Conservation (phyloP, 2,888 invertebrate genomes). For the Cacoxenus indagator region DNA sequence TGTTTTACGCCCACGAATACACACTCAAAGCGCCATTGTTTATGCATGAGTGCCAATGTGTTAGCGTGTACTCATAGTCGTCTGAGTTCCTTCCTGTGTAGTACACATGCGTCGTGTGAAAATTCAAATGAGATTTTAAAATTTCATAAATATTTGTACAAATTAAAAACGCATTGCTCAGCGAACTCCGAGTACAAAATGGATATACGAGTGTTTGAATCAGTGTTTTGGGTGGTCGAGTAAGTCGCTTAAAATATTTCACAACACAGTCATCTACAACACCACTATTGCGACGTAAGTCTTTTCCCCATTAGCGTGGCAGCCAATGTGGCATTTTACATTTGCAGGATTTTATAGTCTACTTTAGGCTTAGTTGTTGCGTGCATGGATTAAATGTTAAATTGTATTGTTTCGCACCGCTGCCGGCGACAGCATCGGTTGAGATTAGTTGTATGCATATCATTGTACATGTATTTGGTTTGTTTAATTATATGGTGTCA, state of each 20-base stretch:
- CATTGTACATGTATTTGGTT: too few relatives aligned
- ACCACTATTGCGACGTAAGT: background rate
- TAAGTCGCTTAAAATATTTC: conserved; percentile 46
- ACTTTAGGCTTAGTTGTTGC: background rate
- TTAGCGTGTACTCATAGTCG: background rate
- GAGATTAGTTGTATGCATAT: too few relatives aligned
- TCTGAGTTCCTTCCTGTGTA: background rate
- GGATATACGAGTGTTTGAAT: background rate
- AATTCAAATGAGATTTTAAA: conserved; percentile 67
- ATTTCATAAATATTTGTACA: conserved; percentile 60
- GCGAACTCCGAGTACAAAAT: too few relatives aligned
- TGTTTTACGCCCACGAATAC: background rate
- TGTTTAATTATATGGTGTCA: too few relatives aligned
- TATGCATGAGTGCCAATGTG: background rate
- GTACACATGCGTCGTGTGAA: conserved; percentile 45
- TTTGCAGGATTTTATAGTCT: conserved; percentile 21
- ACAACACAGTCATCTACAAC: background rate
- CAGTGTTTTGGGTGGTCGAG: background rate
- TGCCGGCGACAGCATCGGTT: background rate
- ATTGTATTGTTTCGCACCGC: conserved; percentile 13
- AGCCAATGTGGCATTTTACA: conserved; percentile 13
- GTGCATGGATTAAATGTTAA: conserved; percentile 16
- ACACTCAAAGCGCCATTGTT: background rate
- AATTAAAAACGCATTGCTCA: conserved; percentile 49
- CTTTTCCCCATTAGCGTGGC: background rate